Evolutionary conservation across 2,888 invertebrate species (phyloP).

Genomic region (Dromius quadrimaculatus): DNA sequence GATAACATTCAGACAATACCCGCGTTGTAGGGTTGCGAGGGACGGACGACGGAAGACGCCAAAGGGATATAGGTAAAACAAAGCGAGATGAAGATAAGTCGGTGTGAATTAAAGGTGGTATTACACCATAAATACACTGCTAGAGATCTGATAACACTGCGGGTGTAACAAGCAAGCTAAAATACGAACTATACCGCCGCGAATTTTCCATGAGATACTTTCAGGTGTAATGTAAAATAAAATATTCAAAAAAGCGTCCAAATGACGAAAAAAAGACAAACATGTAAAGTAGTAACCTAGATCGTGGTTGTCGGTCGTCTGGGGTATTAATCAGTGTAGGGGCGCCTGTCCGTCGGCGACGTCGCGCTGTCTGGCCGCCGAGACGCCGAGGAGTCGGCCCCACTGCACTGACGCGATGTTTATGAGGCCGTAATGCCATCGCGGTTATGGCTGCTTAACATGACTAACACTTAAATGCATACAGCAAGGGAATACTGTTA

Average conservation of each 20-base stretch:
- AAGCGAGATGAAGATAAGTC: constrained; percentile 21
- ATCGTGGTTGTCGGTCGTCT: too few species aligned
- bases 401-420: background rate
- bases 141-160: constrained; percentile 23
- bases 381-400: background rate
- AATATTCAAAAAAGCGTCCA: too few species aligned
- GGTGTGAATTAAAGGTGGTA: constrained; percentile 24
- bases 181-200: too few species aligned
- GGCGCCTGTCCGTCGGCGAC: constrained; percentile 7
- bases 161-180: too few species aligned
- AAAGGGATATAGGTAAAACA: background rate
- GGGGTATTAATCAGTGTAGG: constrained; percentile 8
- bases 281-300: too few species aligned
- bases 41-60: background rate
- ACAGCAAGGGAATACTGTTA: too few species aligned
- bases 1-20: constrained; percentile 1
- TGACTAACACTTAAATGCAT: too few species aligned
- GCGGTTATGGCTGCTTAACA: constrained; percentile 3
- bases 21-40: background rate
- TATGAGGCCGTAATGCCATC: background rate
- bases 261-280: too few species aligned
- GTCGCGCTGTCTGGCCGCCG: background rate
- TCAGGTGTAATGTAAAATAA: too few species aligned
- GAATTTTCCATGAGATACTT: too few species aligned
- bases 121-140: constrained; percentile 30